phyloP scores from a whole-genome alignment of 2,113 vertebrate genomes.

The Amazona vittata region DNA sequence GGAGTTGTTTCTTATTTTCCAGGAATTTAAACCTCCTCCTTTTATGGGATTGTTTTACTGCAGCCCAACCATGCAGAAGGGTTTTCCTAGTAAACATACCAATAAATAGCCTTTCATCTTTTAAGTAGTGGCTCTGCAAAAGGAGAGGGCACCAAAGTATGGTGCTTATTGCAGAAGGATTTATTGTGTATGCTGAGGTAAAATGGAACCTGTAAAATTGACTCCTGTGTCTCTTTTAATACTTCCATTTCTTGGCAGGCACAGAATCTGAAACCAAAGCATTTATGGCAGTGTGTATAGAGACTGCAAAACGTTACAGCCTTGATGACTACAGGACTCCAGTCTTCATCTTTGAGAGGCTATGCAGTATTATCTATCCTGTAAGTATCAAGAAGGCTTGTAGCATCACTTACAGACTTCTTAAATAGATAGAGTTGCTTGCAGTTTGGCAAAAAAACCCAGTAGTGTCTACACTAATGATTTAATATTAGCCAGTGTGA shows the following conservation, averaged over 20 bases:
- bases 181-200: background rate
- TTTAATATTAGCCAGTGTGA: background rate
- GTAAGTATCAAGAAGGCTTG: conserved; percentile 73
- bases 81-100: background rate
- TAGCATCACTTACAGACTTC: fast-evolving
- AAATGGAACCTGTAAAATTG: background rate
- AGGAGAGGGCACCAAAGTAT: background rate
- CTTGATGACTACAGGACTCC: conserved; percentile 97
- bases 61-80: background rate
- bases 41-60: background rate
- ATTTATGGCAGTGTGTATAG: conserved; percentile 98
- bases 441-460: background rate
- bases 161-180: background rate
- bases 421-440: background rate
- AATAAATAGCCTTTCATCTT: background rate
- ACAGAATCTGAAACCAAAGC: conserved; percentile 98
- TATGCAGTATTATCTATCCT: conserved; percentile 98
- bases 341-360: conserved; percentile 98
- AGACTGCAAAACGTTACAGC: conserved; percentile 96
- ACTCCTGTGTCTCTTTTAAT: background rate
- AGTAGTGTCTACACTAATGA: background rate
- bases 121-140: background rate
- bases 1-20: background rate
- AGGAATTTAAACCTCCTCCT: background rate
- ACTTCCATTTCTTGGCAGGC: conserved; percentile 71